Conservation (phyloP, 1,140 invertebrate species). For the Trichonephila inaurata region DNA sequence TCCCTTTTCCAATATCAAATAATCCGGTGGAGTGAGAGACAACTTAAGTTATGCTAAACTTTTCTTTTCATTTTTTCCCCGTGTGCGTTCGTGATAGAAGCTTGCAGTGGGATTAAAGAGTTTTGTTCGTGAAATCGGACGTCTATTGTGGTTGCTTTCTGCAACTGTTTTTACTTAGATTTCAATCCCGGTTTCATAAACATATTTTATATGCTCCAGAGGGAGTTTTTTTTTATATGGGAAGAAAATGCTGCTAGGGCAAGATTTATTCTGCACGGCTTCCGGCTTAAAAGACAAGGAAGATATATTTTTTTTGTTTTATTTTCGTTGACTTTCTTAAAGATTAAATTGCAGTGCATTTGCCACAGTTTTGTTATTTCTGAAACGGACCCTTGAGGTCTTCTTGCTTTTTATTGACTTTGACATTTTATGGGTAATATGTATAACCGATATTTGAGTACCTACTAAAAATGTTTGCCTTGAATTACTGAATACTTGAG, state of each 20-base stretch:
- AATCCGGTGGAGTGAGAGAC: slow-evolving; percentile 32
- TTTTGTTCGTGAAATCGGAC: slow-evolving; percentile 44
- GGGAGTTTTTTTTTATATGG: background rate
- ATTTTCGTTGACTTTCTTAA: slow-evolving; percentile 6
- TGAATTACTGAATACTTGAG: background rate
- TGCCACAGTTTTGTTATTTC: background rate
- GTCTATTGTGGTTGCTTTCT: slow-evolving; percentile 54
- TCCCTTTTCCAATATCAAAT: slow-evolving; percentile 56
- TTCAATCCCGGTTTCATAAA: slow-evolving; percentile 56
- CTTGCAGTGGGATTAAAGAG: background rate
- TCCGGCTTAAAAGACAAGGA: background rate
- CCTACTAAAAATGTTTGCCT: background rate
- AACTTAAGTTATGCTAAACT: slow-evolving; percentile 55
- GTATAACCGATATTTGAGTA: background rate
- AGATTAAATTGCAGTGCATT: slow-evolving; percentile 17
- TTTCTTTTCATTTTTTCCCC: slow-evolving; percentile 13
- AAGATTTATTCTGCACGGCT: slow-evolving; percentile 48
- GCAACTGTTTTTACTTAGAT: slow-evolving; percentile 48
- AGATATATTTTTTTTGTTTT: background rate
- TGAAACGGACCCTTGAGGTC: background rate
- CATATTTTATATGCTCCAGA: slow-evolving; percentile 39
- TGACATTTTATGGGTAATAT: background rate
- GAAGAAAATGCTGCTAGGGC: background rate
- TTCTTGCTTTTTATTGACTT: slow-evolving; percentile 3
- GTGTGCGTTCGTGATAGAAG: background rate